phyloP scores from a whole-genome alignment of 2,888 invertebrate species.

The Ichneumoninae sp. region DNA sequence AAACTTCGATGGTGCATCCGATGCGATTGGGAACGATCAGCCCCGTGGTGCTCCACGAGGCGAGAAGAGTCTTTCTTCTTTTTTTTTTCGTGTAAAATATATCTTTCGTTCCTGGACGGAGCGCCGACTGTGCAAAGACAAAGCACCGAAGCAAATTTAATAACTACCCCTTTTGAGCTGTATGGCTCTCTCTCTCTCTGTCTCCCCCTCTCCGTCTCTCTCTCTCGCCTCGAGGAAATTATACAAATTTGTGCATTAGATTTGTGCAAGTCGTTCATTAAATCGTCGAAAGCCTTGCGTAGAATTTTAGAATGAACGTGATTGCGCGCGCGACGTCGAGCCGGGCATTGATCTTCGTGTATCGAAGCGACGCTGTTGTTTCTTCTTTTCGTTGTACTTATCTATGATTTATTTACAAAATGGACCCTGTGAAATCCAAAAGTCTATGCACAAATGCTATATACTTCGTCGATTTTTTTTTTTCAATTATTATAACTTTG shows the following conservation, averaged over 20 bases:
- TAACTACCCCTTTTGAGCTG: constrained; percentile 20
- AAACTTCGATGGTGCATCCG: constrained; percentile 11
- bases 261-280: constrained; percentile 79
- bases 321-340: constrained; percentile 52
- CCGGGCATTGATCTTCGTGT: constrained; percentile 46
- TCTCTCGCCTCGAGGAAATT: constrained; percentile 62
- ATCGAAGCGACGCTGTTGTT: neutral
- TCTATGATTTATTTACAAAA: neutral
- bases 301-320: constrained; percentile 76
- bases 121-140: constrained; percentile 10
- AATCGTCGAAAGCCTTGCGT: constrained; percentile 80
- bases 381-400: constrained; percentile 21
- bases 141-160: constrained; percentile 2
- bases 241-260: constrained; percentile 79
- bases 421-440: constrained; percentile 41
- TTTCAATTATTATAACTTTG: neutral
- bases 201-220: constrained; percentile 41
- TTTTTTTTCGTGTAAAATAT: neutral
- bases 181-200: constrained; percentile 38
- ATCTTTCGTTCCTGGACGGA: constrained; percentile 18
- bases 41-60: constrained; percentile 10
- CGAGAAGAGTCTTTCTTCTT: neutral
- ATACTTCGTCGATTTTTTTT: neutral
- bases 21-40: constrained; percentile 10
- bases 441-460: constrained; percentile 43